These are phyloP conservation scores for Hystrix cristata DNA, from an alignment of 2,113 vertebrate genomes.

Conservation along the genomic window DNA sequence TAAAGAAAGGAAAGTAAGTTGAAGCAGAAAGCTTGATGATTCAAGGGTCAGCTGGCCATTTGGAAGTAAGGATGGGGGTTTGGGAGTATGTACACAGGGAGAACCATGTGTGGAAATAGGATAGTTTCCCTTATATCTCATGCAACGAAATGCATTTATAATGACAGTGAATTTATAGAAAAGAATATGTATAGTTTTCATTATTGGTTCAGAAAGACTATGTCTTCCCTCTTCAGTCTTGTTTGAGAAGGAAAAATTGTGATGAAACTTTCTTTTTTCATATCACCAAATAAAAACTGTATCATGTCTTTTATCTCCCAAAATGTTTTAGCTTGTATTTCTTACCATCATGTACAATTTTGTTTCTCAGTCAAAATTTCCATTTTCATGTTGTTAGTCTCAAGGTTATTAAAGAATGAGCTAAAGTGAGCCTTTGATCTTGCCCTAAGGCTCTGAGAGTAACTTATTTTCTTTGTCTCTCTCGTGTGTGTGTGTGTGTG, in stretches of 20 bases:
- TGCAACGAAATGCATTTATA: background rate
- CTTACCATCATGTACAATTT: background rate
- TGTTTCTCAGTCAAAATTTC: background rate
- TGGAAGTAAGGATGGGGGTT: background rate
- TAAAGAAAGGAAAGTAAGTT: background rate
- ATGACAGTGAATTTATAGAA: background rate
- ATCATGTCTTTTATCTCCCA: background rate
- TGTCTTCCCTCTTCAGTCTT: background rate
- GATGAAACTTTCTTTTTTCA: conserved; percentile 13
- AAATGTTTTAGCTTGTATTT: background rate
- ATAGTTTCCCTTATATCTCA: background rate
- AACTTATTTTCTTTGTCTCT: background rate
- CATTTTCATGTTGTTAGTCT: background rate
- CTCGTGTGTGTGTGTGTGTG: background rate
- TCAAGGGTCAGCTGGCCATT: background rate
- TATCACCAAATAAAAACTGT: background rate
- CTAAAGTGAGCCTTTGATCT: background rate
- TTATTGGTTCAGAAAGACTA: background rate
- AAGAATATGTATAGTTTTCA: background rate
- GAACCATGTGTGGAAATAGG: background rate
- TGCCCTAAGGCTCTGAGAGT: background rate
- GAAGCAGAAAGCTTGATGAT: background rate
- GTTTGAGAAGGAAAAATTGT: background rate
- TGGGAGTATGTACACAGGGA: background rate
- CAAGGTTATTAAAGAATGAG: background rate